Percentiles rank a stretch among this genome's conserved stretches.
Conservation (phyloP, 2,888 invertebrate genomes). For the Pilophorus perplexus region DNA sequence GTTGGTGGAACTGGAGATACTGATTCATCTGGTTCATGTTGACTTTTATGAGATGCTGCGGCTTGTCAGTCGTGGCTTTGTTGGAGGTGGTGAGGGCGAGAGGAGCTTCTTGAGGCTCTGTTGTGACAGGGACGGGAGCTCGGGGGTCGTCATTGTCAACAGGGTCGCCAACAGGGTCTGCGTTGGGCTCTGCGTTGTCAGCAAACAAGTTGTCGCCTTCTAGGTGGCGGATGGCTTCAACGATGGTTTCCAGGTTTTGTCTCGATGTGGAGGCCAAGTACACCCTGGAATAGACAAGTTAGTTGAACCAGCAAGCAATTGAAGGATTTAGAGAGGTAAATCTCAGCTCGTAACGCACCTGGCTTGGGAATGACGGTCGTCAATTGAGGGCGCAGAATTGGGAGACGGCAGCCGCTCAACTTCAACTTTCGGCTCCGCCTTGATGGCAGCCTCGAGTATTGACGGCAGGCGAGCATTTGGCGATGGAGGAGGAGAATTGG, state of each 20-base stretch:
- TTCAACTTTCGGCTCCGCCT: slow-evolving; percentile 82
- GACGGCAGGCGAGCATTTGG: slow-evolving; percentile 60
- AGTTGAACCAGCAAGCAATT: too few species aligned
- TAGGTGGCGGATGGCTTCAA: slow-evolving; percentile 95
- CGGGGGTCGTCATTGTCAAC: slow-evolving; percentile 35
- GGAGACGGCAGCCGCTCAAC: slow-evolving; percentile 55
- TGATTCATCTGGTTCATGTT: slow-evolving; percentile 61
- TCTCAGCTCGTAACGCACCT: slow-evolving; percentile 45
- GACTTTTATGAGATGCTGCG: slow-evolving; percentile 48
- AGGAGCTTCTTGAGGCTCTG: slow-evolving; percentile 54
- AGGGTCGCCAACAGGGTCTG: slow-evolving; percentile 51
- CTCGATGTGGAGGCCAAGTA: slow-evolving; percentile 73
- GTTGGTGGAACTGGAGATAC: slow-evolving; percentile 63
- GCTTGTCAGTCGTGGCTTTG: slow-evolving; percentile 49
- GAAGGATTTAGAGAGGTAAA: not conserved
- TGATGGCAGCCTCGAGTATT: slow-evolving; percentile 80
- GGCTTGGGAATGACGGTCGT: slow-evolving; percentile 55
- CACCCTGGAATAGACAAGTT: slow-evolving; percentile 52
- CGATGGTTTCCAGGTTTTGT: slow-evolving; percentile 95
- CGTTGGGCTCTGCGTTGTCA: slow-evolving; percentile 57
- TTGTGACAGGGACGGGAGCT: not conserved
- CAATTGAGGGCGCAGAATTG: slow-evolving; percentile 45
- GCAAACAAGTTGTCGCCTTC: slow-evolving; percentile 94
- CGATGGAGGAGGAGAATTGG: slow-evolving; percentile 44
- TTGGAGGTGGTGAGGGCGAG: slow-evolving; percentile 59